These are phyloP conservation scores for Mormyrops boulengeri DNA, from an alignment of 2,797 vertebrate genomes.

Conservation along the genomic window DNA sequence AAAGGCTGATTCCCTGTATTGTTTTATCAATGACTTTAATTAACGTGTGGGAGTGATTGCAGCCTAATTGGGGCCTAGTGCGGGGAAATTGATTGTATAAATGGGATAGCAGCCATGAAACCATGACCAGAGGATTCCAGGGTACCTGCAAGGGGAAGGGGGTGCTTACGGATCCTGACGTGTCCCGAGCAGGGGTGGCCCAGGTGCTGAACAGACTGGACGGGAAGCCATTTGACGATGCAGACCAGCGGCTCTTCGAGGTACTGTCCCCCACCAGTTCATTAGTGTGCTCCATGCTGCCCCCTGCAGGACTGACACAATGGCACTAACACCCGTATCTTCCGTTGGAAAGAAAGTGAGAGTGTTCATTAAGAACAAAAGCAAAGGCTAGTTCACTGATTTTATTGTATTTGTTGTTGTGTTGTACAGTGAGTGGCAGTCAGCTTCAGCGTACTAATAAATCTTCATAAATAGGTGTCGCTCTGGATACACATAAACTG, in stretches of 20 bases:
- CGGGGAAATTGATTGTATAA: conserved; percentile 20
- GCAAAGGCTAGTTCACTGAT: not conserved
- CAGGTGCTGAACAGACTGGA: conserved; percentile 94
- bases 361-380: not conserved
- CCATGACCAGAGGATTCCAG: not conserved
- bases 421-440: not conserved
- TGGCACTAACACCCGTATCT: not conserved
- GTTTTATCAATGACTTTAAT: conserved; percentile 30
- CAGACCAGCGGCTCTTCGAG: conserved; percentile 96
- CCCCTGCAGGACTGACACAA: not conserved
- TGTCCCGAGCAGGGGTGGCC: conserved; percentile 77
- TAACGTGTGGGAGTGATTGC: conserved; percentile 39
- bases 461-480: not conserved
- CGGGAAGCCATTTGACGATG: conserved; percentile 91
- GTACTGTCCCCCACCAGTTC: conserved; percentile 47
- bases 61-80: conserved; percentile 36
- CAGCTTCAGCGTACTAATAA: not conserved
- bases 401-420: not conserved
- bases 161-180: not conserved
- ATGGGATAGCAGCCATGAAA: not conserved
- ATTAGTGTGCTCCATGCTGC: not conserved
- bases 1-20: conserved; percentile 28
- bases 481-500: not conserved
- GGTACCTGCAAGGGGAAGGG: not conserved
- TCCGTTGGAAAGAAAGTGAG: not conserved